phyloP scores from a whole-genome alignment of 37 sponge, comb jelly and placozoan genomes.

The Ephydatia muelleri region DNA sequence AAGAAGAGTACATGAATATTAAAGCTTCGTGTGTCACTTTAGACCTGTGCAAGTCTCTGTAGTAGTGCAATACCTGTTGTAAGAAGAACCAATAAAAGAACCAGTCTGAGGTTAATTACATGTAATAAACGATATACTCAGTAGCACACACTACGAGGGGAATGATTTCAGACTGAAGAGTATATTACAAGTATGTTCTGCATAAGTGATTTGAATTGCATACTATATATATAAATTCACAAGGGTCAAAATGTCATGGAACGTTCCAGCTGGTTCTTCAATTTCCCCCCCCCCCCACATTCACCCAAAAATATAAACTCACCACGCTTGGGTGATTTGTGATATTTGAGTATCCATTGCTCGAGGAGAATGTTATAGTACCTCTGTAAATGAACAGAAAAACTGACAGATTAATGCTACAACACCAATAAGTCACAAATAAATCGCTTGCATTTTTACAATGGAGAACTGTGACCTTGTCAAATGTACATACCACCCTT shows the following conservation, averaged over 20 bases:
- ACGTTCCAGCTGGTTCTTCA: no score
- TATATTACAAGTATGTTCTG: no score
- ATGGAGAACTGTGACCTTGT: no score
- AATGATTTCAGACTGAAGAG: no score
- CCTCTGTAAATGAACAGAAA: slow-evolving; percentile 43
- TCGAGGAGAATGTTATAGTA: slow-evolving; percentile 85
- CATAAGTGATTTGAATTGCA: no score
- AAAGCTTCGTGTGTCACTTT: not conserved
- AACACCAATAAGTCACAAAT: not conserved
- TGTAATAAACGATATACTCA: not conserved
- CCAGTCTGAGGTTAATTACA: not conserved
- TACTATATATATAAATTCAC: no score
- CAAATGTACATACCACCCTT: no score
- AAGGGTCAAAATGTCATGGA: no score
- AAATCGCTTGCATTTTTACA: not conserved
- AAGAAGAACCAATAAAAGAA: not conserved
- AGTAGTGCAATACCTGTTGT: slow-evolving; percentile 33
- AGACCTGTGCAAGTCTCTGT: slow-evolving; percentile 15
- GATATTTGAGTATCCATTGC: slow-evolving; percentile 63
- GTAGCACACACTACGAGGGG: no score
- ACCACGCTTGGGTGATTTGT: slow-evolving; percentile 52
- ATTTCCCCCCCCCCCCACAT: no score
- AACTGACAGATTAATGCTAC: not conserved
- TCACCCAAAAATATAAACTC: not conserved
- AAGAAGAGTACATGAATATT: not conserved